phyloP scores from a whole-genome alignment of 2,113 vertebrate genomes.

The Nesoenas mayeri region DNA sequence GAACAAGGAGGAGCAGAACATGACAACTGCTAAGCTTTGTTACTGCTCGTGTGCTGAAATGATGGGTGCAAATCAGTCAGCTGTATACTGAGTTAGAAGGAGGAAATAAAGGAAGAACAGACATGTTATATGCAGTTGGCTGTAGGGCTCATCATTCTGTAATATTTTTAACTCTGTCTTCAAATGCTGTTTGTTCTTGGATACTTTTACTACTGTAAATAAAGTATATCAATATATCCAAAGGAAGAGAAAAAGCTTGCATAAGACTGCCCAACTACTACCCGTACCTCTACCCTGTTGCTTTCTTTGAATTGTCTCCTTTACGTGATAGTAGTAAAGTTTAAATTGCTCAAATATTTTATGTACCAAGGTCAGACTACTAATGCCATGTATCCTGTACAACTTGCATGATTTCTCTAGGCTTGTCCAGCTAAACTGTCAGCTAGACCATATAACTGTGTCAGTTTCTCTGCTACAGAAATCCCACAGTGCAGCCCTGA shows the following conservation, averaged over 20 bases:
- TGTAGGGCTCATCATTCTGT: background rate
- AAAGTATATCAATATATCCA: background rate
- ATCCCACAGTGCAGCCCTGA: background rate
- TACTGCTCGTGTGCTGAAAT: background rate
- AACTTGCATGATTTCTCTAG: background rate
- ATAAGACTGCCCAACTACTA: background rate
- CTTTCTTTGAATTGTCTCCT: background rate
- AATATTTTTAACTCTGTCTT: conserved; percentile 13
- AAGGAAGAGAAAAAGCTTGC: background rate
- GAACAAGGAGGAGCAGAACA: conserved; percentile 13
- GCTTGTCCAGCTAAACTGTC: background rate
- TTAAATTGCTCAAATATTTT: background rate
- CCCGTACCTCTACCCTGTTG: background rate
- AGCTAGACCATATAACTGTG: background rate
- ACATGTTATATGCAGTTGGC: background rate
- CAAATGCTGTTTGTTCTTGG: background rate
- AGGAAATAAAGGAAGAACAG: background rate
- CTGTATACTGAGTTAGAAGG: background rate
- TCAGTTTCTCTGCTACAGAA: background rate
- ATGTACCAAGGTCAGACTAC: background rate
- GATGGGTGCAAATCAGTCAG: conserved; percentile 1
- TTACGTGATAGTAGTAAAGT: background rate
- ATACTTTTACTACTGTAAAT: conserved; percentile 25
- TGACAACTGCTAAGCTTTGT: background rate
- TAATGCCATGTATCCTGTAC: background rate